These are phyloP conservation scores for Garrulus glandarius DNA, from an alignment of 2,797 vertebrate genomes.

Conservation along the genomic window DNA sequence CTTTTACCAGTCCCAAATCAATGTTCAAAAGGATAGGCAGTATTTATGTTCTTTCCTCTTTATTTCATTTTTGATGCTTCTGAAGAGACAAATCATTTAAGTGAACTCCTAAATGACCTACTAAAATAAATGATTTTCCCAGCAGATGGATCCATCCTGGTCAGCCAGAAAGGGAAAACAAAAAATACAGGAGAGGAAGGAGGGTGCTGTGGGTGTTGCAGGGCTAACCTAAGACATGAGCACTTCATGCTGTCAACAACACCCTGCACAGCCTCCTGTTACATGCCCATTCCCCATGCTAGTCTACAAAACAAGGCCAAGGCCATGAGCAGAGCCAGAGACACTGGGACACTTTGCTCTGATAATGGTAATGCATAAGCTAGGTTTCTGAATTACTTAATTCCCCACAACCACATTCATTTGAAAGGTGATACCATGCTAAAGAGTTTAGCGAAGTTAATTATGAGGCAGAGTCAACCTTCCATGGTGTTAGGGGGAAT, in stretches of 20 bases:
- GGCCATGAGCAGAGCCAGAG: background rate
- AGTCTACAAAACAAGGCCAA: background rate
- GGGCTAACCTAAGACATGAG: background rate
- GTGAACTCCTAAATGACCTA: background rate
- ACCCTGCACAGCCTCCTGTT: background rate
- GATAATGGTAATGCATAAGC: background rate
- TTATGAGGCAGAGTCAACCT: background rate
- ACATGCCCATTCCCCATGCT: rapidly evolving
- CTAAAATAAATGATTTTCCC: background rate
- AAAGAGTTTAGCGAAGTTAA: background rate
- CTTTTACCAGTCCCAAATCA: background rate
- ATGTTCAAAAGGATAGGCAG: background rate
- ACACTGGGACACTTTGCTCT: background rate
- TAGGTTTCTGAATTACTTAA: background rate
- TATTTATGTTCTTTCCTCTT: background rate
- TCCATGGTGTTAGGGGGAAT: background rate
- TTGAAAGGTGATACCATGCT: background rate
- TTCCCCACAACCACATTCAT: background rate
- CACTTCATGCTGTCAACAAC: background rate
- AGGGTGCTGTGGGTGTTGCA: background rate
- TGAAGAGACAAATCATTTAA: slow-evolving; percentile 3
- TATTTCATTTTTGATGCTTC: slow-evolving; percentile 20
- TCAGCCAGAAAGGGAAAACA: background rate
- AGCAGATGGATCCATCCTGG: background rate
- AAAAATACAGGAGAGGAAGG: background rate